Evolutionary conservation across 2,888 invertebrate species (phyloP), one percentile per base, ranked within the genome.

Genomic region (Synergus umbraculus): DNA sequence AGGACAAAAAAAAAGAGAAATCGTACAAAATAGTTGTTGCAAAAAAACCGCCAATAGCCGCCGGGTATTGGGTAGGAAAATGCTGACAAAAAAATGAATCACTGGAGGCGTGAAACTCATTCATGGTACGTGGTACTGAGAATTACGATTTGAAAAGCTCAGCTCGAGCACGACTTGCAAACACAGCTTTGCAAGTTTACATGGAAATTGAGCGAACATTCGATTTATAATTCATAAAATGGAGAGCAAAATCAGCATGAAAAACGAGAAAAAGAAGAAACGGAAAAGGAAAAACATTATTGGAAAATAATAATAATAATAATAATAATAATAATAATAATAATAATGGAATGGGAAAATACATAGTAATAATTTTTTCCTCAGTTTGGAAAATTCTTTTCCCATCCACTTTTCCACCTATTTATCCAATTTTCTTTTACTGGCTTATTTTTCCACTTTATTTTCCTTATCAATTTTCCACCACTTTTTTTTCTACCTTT

Each of bases 81-180:
- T 9, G 29, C 10, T 49, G 73, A 54, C 54, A 54, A 73, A 46
- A 73, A 73, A 67, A 46, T n/a, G n/a, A 73, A 73, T 37, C n/a
- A 73, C 49, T 73, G 73, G 73, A 73, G 37, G 37, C 54, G 29
- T 73, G n/a, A 54, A 73, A 54, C 49, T 73, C 69, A 49, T 37
- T 37, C n/a, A 49, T 37, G 29, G 22, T 69, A 15, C 15, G 22
- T 46, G 9, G 12, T 15, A 37, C 37, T 73, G 73, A 37, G 15
- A 73, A 73, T 73, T 54, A 73, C 54, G 73, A n/a, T 49, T 46
- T 73, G 15, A 54, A 73, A 73, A 73, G 73, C 29, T 49, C 49
- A 54, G 54, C 37, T 10, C 7, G n/a, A 73, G 73, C 73, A 73
- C n/a, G 73, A 54, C n/a, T n/a, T n/a, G 69, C 73, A 10, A 49